Conservation (phyloP, 2,888 invertebrate genomes). For the Metallyticus violacea region DNA sequence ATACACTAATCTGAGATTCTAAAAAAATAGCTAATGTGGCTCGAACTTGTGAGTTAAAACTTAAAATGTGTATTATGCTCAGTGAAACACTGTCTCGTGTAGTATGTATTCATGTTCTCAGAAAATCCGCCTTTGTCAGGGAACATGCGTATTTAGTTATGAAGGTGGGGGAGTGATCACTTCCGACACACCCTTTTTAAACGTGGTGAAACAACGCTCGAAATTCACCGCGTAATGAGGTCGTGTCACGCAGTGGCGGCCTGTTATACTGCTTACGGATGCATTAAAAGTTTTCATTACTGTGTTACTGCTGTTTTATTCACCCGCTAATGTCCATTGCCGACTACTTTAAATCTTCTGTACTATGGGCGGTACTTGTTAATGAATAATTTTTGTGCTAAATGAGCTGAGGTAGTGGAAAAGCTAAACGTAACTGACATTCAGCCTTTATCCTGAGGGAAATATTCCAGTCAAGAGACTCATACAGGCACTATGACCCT, state of each 20-base stretch:
- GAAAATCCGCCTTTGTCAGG: background rate
- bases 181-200: background rate
- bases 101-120: background rate
- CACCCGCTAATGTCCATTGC: background rate
- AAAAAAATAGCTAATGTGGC: too few species aligned
- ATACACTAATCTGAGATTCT: too few species aligned
- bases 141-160: background rate
- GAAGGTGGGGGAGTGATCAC: background rate
- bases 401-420: background rate
- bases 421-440: too few species aligned
- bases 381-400: background rate
- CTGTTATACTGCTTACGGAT: background rate
- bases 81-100: too few species aligned
- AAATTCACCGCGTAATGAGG: background rate
- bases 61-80: too few species aligned
- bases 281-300: background rate
- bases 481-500: too few species aligned
- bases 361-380: background rate
- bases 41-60: too few species aligned
- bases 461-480: too few species aligned
- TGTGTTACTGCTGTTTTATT: background rate
- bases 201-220: background rate
- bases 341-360: too few species aligned
- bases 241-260: background rate
- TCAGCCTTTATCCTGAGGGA: too few species aligned